Evolutionary conservation across 2,888 invertebrate species (phyloP).

Genomic region (Acanthosepion lycidas): DNA sequence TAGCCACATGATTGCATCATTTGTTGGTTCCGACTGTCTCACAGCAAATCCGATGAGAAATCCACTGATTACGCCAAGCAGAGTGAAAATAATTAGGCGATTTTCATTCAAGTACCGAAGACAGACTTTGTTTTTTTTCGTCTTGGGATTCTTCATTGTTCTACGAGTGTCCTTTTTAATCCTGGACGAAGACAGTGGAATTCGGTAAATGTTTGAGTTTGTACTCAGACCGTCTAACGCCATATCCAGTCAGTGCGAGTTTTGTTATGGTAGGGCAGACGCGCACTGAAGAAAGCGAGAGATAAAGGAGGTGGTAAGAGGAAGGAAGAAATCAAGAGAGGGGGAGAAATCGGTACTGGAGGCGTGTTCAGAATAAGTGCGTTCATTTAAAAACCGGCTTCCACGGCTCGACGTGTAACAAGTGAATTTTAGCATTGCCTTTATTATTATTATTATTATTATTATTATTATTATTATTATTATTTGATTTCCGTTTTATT

Average conservation of each 20-base stretch:
- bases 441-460: too few species aligned
- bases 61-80: conserved; percentile 54
- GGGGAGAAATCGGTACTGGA: too few species aligned
- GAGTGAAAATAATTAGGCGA: background rate
- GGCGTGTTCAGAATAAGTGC: too few species aligned
- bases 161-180: background rate
- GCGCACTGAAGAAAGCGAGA: background rate
- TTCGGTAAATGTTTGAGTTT: background rate
- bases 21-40: conserved; percentile 50
- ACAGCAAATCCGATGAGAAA: conserved; percentile 55
- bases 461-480: too few species aligned
- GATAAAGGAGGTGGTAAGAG: background rate
- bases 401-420: too few species aligned
- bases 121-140: background rate
- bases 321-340: background rate
- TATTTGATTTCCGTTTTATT: too few species aligned
- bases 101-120: background rate
- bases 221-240: background rate
- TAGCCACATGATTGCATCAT: conserved; percentile 55
- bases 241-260: too few species aligned
- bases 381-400: too few species aligned
- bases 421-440: too few species aligned
- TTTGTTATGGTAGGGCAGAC: background rate
- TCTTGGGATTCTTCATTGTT: background rate
- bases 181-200: background rate